Conservation (phyloP, 2,888 invertebrate species). For the Gymnocheta viridis region DNA sequence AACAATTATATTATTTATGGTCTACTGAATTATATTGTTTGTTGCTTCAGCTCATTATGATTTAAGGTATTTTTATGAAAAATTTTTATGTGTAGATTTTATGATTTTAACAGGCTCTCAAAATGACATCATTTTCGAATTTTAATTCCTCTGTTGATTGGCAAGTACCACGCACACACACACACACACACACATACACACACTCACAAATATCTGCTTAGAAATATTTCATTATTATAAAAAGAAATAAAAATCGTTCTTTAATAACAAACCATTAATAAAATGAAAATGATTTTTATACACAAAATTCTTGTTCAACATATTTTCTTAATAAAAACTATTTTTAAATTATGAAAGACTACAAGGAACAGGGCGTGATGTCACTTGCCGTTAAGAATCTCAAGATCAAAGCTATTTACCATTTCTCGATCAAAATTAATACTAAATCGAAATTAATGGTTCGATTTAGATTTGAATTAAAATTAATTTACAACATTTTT, state of each 20-base stretch:
- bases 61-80: neutral
- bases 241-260: neutral
- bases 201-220: too few species aligned
- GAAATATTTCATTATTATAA: neutral
- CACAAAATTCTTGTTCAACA: neutral
- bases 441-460: neutral
- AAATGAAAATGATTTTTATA: too few species aligned
- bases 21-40: neutral
- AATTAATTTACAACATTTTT: neutral
- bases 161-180: neutral
- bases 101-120: neutral
- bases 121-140: neutral
- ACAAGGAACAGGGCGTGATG: conserved; percentile 9
- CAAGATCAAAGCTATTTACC: neutral
- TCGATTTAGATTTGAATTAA: neutral
- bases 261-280: neutral
- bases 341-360: neutral
- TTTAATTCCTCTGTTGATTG: neutral
- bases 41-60: neutral
- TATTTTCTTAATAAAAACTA: neutral
- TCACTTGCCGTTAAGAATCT: neutral
- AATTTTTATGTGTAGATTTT: neutral
- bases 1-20: neutral
- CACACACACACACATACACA: too few species aligned
- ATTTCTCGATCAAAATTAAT: neutral